Conservation (phyloP, 2,888 invertebrate species). For the Protodeltote pygarga region DNA sequence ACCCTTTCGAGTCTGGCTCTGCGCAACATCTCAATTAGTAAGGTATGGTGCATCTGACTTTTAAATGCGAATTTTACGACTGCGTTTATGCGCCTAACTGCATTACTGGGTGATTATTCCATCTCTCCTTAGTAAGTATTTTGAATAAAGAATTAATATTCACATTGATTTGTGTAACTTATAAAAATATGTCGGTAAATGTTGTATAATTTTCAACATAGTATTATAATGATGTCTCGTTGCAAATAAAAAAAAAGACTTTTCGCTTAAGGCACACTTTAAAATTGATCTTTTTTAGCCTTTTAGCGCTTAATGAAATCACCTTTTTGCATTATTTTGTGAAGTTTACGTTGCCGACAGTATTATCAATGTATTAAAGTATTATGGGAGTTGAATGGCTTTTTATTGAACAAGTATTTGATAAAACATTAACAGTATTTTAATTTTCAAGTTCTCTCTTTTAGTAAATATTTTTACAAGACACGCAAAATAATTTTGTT, state of each 20-base stretch:
- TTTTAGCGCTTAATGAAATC: constrained; percentile 46
- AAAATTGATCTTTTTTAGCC: constrained; percentile 11
- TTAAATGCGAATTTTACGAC: constrained; percentile 64
- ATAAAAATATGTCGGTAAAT: constrained; percentile 15
- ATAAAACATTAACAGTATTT: constrained; percentile 27
- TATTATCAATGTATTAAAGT: constrained; percentile 41
- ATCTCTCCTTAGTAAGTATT: constrained; percentile 35
- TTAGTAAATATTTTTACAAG: constrained; percentile 13
- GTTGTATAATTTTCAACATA: constrained; percentile 2
- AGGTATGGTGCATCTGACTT: constrained; percentile 49
- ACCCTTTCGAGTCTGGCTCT: constrained; percentile 24
- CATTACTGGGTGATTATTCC: constrained; percentile 50
- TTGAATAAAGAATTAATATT: constrained; percentile 21
- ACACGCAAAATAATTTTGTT: background rate
- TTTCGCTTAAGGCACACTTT: constrained; percentile 21
- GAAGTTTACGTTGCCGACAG: constrained; percentile 19
- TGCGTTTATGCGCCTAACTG: constrained; percentile 49
- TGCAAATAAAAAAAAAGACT: constrained; percentile 13
- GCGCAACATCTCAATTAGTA: constrained; percentile 68
- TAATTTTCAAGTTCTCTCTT: constrained; percentile 25
- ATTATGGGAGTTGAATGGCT: constrained; percentile 42
- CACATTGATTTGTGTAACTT: constrained; percentile 9
- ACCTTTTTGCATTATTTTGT: constrained; percentile 27
- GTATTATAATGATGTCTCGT: constrained; percentile 7
- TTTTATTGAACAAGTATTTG: constrained; percentile 43